These are phyloP conservation scores for Theocolax elegans DNA, from an alignment of 1,140 invertebrate genomes.

Conservation along the genomic window DNA sequence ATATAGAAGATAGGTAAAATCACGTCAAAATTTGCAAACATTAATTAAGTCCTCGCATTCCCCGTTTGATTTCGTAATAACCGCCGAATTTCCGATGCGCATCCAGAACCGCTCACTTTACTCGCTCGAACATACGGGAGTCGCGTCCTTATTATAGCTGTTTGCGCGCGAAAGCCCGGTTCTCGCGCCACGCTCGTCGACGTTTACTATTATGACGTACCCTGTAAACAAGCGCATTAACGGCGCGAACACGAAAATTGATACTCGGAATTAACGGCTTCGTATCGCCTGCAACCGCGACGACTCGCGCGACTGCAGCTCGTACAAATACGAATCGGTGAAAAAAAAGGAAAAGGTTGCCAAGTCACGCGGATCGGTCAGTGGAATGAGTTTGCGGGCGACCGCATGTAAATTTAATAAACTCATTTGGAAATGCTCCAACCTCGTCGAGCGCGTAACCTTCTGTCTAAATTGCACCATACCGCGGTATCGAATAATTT, in stretches of 20 bases:
- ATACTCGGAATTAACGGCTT: conserved; percentile 15
- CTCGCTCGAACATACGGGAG: not conserved
- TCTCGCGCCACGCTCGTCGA: not conserved
- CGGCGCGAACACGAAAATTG: conserved; percentile 27
- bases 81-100: not conserved
- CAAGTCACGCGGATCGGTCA: no score
- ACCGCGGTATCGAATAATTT: not conserved
- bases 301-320: not conserved
- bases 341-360: not conserved
- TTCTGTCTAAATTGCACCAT: not conserved
- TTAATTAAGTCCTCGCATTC: not conserved
- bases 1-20: no score
- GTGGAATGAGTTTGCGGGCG: not conserved
- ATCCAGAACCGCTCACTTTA: not conserved
- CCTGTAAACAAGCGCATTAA: conserved; percentile 21
- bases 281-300: no score
- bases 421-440: conserved; percentile 35
- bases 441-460: not conserved
- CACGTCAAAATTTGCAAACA: no score
- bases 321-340: not conserved
- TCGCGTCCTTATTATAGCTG: conserved; percentile 5
- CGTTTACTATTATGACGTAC: conserved; percentile 20
- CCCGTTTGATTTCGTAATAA: not conserved
- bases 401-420: conserved; percentile 34
- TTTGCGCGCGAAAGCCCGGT: not conserved